Evolutionary conservation across 2,888 invertebrate species (phyloP), one percentile per base, ranked within the genome.

Genomic region (Zaprionus bogoriensis): DNA sequence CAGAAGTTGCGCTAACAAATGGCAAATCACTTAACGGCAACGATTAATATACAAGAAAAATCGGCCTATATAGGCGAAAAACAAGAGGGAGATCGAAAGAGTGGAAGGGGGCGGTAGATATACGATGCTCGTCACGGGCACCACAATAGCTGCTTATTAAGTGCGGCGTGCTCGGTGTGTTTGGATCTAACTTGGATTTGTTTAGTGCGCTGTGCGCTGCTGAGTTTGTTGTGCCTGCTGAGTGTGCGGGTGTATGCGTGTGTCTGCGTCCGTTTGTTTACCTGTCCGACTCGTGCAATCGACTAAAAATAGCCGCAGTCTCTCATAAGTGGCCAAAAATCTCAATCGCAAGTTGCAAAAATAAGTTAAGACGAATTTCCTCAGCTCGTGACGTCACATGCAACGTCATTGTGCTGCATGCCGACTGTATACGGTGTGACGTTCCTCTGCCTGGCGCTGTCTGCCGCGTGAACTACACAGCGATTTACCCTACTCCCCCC

Each of bases 111-210:
- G n/a, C n/a, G n/a, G n/a, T n/a, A n/a, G n/a, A n/a, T n/a, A n/a
- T n/a, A n/a, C n/a, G 4, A 51, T 25, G 19, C 61, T 83, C 77
- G 87, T 80, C 79, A 80, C 73, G 46, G 73, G 12, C 60, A 54
- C 74, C 77, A 60, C 45, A 67, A 79, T 85, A 79, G 85, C 61
- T 58, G 46, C 75, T 85, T 82, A 85, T 79, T 78, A 75, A 78
- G 79, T 74, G 81, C 50, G 42, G 67, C 32, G 39, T 22, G 17
- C 32, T 39, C 30, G 7, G 51, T 41, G 20, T 50, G 64, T 41
- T 51, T 58, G 48, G 20, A n/a, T 48, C 14, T 25, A 19, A n/a
- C 10, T 27, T 17, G 25, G 25, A 27, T 36, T 41, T 12, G 53
- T 47, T 17, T 28, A 53, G 58, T 72, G 32, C 27, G 48, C 28